Evolutionary conservation across 92 coral and sea anemone species (phyloP), one percentile per base, ranked within the genome.

Genomic region (Bergia puertoricense): DNA sequence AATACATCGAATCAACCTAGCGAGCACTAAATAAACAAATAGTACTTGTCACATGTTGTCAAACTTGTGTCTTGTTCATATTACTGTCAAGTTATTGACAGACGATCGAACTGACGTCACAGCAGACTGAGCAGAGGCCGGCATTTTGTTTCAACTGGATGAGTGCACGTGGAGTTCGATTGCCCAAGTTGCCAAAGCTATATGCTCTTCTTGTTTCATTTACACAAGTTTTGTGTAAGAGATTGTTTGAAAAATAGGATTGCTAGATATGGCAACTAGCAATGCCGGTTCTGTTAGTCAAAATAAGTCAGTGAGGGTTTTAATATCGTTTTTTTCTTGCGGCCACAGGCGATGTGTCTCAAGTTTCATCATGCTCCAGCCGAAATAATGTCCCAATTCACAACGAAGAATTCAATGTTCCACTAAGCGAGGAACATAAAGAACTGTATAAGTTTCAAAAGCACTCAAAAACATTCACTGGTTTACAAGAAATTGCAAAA

Each of bases 261-360:
- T 62, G 0, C 69, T 62, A 62, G 5, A 18, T 18, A 62, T 62
- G 69, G 69, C 79, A 85, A 85, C 45, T 85, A 85, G 45, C 20
- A 42, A 85, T 43, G 78, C 79, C 81, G 56, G 76, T 76, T 86
- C 82, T 75, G 75, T 62, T 75, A 9, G 82, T n/a, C 20, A 48
- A 51, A 48, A 36, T 42, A 74, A 3, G 45, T 48, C 88, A 45
- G 89, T 86, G 51, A 83, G 81, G 54, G 81, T 75, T 86, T 86
- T 86, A 74, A 82, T 86, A 23, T 86, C 89, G 16, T n/a, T 75
- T 86, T 16, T 74, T 74, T 39, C 89, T 86, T 0, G 77, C 23
- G 68, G 68, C 68, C 68, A 4, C 68, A 16, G 68, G 1, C 68
- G 68, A 62, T 30, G 9, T 23, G n/a, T n/a, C n/a, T n/a, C n/a